A percentile compares a stretch with the other conserved stretches of the same genome.
These are phyloP conservation scores for Struthidea cinerea DNA, from an alignment of 2,113 vertebrate species.

Conservation along the genomic window DNA sequence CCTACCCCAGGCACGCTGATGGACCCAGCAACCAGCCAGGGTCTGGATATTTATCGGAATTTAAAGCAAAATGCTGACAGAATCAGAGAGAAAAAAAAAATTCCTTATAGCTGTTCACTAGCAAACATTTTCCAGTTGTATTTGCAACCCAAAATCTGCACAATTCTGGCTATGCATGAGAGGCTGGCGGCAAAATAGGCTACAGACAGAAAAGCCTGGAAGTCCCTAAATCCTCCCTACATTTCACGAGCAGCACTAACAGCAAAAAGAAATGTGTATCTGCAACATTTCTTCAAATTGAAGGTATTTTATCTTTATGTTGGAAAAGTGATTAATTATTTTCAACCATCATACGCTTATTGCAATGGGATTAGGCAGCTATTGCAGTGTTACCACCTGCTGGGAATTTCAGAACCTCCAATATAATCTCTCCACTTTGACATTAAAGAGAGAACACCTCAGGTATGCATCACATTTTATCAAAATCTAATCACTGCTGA, in stretches of 20 bases:
- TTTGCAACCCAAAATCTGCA: neutral
- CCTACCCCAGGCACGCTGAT: fast-evolving
- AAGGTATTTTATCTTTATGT: neutral
- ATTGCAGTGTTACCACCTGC: constrained; percentile 44
- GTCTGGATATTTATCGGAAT: neutral
- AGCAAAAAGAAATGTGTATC: neutral
- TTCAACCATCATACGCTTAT: neutral
- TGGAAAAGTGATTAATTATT: constrained; percentile 37
- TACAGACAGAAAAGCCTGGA: neutral
- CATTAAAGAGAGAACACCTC: neutral
- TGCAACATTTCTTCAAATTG: neutral
- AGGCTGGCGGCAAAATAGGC: neutral
- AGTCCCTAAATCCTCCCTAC: neutral
- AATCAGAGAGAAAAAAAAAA: neutral
- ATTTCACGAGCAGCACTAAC: neutral
- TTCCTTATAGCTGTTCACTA: neutral
- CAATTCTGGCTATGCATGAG: neutral
- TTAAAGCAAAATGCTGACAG: neutral
- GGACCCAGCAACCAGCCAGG: neutral
- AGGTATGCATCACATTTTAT: neutral
- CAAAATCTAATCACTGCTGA: constrained; percentile 4
- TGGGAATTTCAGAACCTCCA: constrained; percentile 26
- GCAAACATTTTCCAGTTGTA: neutral
- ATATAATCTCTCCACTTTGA: neutral
- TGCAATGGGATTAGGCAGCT: constrained; percentile 27